Evolutionary conservation across 2,113 vertebrate genomes (phyloP), one percentile per base, ranked within the genome.

Genomic region (Paratilapia polleni): DNA sequence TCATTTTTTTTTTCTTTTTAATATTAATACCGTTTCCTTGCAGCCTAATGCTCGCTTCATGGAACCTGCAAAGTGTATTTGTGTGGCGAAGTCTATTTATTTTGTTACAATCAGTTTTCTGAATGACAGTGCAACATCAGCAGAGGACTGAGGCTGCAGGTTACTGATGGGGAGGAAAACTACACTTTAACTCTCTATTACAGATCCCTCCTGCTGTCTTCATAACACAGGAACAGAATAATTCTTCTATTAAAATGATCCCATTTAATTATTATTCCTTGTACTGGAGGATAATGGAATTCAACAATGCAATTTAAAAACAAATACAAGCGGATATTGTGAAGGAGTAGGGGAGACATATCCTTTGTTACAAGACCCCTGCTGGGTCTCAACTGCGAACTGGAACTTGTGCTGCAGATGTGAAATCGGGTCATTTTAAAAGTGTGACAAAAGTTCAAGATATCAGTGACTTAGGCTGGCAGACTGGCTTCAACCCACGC

Each of bases 401-500:
- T 28, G 10, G 22, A 54, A 26, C 13, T 20, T 43, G 8, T 24
- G 6, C 20, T 24, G 17, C 36, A 59, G 19, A 49, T 64, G 14
- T 78, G 62, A 70, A 60, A 64, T 49, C 64, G 59, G 36, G 54
- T 31, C 9, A 7, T 34, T 41, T n/a, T 66, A 47, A 78, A 56
- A 26, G 28, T 38, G 34, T 43, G 60, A 80, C 59, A 36, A 76
- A 81, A n/a, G 74, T 73, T 87, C 57, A 77, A 64, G 36, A 80
- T 78, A 75, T 78, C 15, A n/a, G 66, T 41, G 15, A 10, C 14
- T 58, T 41, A 58, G 63, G 14, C 49, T 15, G 61, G 34, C 38
- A 1, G 76, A 66, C 83, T 38, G 56, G 3, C 56, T 47, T 8
- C 5, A 0, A 41, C 73, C 78, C 64, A 88, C 36, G 2, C 74